Base-by-base conservation (phyloP, 2,113 vertebrate genomes). In the Odobenus rosmarus region DNA sequence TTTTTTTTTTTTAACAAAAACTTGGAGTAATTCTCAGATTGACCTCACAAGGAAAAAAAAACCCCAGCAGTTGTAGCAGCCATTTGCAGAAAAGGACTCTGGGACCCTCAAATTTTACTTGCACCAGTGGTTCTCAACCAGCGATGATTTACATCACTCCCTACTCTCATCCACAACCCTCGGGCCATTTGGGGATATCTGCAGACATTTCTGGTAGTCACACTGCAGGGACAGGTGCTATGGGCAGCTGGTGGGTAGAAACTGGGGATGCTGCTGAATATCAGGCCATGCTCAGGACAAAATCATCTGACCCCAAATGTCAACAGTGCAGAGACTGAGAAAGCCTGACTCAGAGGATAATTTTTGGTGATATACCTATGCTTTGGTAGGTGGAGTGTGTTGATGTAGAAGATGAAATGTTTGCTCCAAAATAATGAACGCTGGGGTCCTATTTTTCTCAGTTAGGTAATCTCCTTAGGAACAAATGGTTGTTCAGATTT, bases 361-460 rank as follows among this genome's bases (percentile, higher is more conserved):
- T 49, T 88, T 69, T 4, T 61, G 62, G 53, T 33, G 14, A 1
- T 0, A 7, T 8, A 19, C 3, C 15, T 33, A 96, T 49, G 81
- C 11, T 57, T 72, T 39, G 2, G 19, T 90, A 69, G 1, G 0
- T 13, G 12, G 87, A 23, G 77, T 86, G 11, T 1, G 10, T 31
- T 76, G 23, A 93, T 36, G 26, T 81, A 31, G 67, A 85, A 26
- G 76, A 62, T 26, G 33, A 33, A 83, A 53, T 18, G n/a, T 95
- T 76, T 82, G 26, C 77, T 97, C 42, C 53, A 61, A 91, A 36
- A 39, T 15, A 26, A 90, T 0, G 0, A 14, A n/a, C 8, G 42
- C 49, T 74, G 31, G 77, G 88, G 26, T 80, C 69, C 51, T 72
- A 61, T 79, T 97, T 95, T 87, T 93, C 81, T 87, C 6, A 55